phyloP scores from a whole-genome alignment of 2,888 invertebrate species.

The Tachina grossa region DNA sequence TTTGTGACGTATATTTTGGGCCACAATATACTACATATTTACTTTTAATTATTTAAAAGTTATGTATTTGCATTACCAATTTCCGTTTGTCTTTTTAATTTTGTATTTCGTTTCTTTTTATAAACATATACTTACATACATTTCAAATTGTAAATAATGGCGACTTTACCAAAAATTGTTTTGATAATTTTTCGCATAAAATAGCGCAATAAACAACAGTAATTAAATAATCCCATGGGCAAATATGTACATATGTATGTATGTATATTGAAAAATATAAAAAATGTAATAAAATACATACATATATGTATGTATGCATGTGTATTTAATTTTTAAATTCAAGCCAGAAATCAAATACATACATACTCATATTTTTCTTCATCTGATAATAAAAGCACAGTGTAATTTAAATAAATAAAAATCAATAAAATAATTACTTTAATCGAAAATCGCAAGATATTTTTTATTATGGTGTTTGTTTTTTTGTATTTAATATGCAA shows the following conservation, averaged over 20 bases:
- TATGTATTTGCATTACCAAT: constrained; percentile 10
- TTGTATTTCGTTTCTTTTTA: not conserved
- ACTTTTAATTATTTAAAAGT: constrained; percentile 18
- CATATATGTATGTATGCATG: not conserved
- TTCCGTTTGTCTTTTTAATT: not conserved
- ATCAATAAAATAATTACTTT: constrained; percentile 11
- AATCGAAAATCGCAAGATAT: constrained; percentile 19
- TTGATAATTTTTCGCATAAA: constrained; percentile 51
- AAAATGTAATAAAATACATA: no score
- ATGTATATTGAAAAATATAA: not conserved
- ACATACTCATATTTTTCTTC: constrained; percentile 35
- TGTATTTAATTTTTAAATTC: not conserved
- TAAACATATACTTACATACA: no score
- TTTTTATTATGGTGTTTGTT: not conserved
- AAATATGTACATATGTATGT: not conserved
- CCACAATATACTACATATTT: not conserved
- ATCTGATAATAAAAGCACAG: constrained; percentile 24
- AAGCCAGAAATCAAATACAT: not conserved
- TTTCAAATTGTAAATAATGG: constrained; percentile 22
- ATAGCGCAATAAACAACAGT: constrained; percentile 32
- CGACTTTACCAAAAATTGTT: constrained; percentile 32
- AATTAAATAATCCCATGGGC: constrained; percentile 32
- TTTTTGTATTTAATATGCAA: constrained; percentile 11
- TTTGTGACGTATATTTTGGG: not conserved
- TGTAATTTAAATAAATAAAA: constrained; percentile 36